Evolutionary conservation across 2,888 invertebrate species (phyloP).

Genomic region (Pediacus dermestoides): DNA sequence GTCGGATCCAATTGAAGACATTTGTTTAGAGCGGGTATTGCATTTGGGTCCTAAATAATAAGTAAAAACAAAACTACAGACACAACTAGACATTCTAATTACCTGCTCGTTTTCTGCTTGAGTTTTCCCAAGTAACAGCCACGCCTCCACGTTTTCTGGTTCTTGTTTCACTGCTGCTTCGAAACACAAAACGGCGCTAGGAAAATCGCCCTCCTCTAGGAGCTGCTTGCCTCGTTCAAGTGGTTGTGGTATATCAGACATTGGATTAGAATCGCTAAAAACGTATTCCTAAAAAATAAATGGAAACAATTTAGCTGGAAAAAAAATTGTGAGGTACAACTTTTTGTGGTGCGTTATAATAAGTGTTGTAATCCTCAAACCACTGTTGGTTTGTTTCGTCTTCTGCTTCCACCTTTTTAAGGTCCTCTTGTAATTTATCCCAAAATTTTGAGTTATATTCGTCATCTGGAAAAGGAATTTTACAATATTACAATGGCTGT

Average conservation of each 20-base stretch:
- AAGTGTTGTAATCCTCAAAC: constrained; percentile 65
- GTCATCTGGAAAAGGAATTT: constrained; percentile 25
- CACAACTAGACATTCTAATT: constrained; percentile 10
- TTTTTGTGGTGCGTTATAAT: constrained; percentile 59
- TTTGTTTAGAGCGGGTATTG: constrained; percentile 87
- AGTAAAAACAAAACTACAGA: constrained; percentile 2
- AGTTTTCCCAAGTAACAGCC: constrained; percentile 84
- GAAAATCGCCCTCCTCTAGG: constrained; percentile 82
- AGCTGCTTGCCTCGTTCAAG: constrained; percentile 82
- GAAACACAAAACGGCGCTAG: constrained; percentile 93
- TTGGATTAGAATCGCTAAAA: constrained; percentile 83
- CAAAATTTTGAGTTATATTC: constrained; percentile 62
- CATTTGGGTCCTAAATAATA: constrained; percentile 69
- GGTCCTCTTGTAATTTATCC: constrained; percentile 68
- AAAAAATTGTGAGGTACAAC: constrained; percentile 27
- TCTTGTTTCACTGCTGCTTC: constrained; percentile 90
- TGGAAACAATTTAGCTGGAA: constrained; percentile 4
- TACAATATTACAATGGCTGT: neutral
- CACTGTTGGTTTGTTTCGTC: constrained; percentile 62
- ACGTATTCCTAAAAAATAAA: constrained; percentile 60
- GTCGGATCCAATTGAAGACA: constrained; percentile 76
- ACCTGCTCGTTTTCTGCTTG: constrained; percentile 97
- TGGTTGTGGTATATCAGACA: constrained; percentile 72
- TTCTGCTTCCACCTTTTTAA: constrained; percentile 69
- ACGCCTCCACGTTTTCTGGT: constrained; percentile 74